These are phyloP conservation scores for Eupleurogrammus muticus DNA, from an alignment of 2,797 vertebrate species.

Conservation along the genomic window DNA sequence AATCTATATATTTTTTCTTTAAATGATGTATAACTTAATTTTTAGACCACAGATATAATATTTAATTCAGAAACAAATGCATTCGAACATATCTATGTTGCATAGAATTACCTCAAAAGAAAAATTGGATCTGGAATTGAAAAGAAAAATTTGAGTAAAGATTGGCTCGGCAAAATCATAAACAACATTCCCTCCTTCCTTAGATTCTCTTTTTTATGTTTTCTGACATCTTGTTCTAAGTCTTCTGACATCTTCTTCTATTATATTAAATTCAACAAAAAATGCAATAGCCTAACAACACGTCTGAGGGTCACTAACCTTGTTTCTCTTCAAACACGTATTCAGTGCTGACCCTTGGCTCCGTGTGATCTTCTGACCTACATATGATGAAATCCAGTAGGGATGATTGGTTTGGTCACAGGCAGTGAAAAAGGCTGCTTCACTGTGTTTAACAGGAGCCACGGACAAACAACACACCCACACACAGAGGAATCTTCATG, in stretches of 20 bases:
- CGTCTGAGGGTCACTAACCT: slow-evolving; percentile 35
- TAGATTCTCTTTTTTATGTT: slow-evolving; percentile 21
- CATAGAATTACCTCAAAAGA: slow-evolving; percentile 96
- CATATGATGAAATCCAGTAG: slow-evolving; percentile 47
- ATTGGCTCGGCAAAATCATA: slow-evolving; percentile 88
- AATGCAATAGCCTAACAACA: slow-evolving; percentile 61
- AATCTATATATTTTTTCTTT: slow-evolving; percentile 68
- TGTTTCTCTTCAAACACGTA: slow-evolving; percentile 6
- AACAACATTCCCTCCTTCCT: slow-evolving; percentile 42
- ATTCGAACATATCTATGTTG: slow-evolving; percentile 90
- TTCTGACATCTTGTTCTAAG: slow-evolving; percentile 59
- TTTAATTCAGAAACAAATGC: slow-evolving; percentile 75
- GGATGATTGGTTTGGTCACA: slow-evolving; percentile 69
- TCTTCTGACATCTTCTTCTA: slow-evolving; percentile 47
- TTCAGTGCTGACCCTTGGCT: slow-evolving; percentile 37
- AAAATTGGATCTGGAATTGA: slow-evolving; percentile 85
- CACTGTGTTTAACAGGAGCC: slow-evolving; percentile 67
- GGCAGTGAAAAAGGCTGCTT: slow-evolving; percentile 82
- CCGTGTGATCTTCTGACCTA: slow-evolving; percentile 34
- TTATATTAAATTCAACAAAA: slow-evolving; percentile 34
- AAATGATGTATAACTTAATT: slow-evolving; percentile 77
- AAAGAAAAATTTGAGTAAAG: slow-evolving; percentile 62
- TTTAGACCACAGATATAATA: slow-evolving; percentile 70
- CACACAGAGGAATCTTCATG: slow-evolving; percentile 54
- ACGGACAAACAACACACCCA: slow-evolving; percentile 71